A percentile compares a stretch with the other conserved stretches of the same genome.
phyloP scores from a whole-genome alignment of 2,797 vertebrate genomes.

The Phaenicophaeus curvirostris region DNA sequence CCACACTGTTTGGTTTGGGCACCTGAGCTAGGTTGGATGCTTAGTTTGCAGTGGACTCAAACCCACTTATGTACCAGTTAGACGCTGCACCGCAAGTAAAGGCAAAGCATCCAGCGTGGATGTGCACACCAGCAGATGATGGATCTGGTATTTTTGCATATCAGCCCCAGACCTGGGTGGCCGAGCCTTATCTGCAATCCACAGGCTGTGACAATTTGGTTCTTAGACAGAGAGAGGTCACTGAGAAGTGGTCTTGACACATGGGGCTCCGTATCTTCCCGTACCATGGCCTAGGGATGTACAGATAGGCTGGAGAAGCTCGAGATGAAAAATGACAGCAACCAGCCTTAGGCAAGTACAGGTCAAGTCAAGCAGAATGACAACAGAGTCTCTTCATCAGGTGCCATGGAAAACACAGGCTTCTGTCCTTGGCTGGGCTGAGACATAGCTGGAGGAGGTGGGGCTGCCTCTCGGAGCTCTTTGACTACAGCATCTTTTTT shows the following conservation, averaged over 20 bases:
- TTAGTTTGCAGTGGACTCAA: not conserved
- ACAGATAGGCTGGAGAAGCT: conserved; percentile 48
- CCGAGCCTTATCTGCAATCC: not conserved
- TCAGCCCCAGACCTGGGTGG: accelerated
- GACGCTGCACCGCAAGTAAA: not conserved
- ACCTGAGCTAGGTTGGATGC: not conserved
- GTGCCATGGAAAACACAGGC: conserved; percentile 57
- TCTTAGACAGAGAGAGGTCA: not conserved
- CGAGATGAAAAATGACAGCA: conserved; percentile 34
- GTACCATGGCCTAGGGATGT: not conserved
- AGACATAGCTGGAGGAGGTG: conserved; percentile 55
- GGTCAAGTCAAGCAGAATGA: conserved; percentile 44
- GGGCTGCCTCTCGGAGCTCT: not conserved
- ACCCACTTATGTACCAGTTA: not conserved
- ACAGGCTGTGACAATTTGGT: accelerated
- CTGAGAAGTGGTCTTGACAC: not conserved
- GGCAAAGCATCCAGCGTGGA: not conserved
- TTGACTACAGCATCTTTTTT: not conserved
- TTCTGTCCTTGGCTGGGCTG: conserved; percentile 44
- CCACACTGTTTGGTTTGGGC: not conserved
- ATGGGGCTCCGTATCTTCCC: not conserved
- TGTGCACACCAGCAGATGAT: not conserved
- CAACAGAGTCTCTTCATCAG: conserved; percentile 52
- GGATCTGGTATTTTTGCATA: not conserved
- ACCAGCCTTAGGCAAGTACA: not conserved